Conservation (phyloP, 2,888 invertebrate genomes). For the Erebia epiphron region DNA sequence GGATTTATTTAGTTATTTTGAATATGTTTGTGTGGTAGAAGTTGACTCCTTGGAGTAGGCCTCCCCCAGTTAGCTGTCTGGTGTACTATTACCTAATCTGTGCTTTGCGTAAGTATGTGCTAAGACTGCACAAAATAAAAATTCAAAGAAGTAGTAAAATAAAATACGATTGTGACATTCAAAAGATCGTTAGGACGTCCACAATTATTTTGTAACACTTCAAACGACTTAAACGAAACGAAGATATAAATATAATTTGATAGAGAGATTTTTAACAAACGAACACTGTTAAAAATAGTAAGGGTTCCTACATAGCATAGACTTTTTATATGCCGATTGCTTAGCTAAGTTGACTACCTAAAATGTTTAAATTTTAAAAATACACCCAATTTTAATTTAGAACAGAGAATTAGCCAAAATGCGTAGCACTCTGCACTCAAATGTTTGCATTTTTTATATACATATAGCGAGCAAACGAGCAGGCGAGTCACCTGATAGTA, state of each 20-base stretch:
- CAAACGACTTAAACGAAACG: constrained; percentile 14
- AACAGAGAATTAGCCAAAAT: too few species aligned
- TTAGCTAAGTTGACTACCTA: background rate
- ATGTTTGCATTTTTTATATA: too few species aligned
- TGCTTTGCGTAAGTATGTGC: background rate
- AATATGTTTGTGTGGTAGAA: too few species aligned
- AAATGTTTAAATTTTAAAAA: too few species aligned
- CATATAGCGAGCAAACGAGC: too few species aligned
- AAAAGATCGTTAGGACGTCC: constrained; percentile 7
- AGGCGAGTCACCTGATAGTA: too few species aligned
- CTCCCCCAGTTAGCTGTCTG: too few species aligned
- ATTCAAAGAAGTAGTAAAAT: background rate
- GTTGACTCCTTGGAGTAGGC: too few species aligned
- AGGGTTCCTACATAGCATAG: background rate
- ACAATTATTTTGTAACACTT: constrained; percentile 15
- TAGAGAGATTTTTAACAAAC: constrained; percentile 7
- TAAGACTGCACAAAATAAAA: background rate
- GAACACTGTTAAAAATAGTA: constrained; percentile 4
- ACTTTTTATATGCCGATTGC: background rate
- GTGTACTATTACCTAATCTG: background rate
- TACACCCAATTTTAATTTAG: too few species aligned
- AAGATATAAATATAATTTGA: constrained; percentile 12
- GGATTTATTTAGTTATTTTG: too few species aligned
- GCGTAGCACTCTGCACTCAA: too few species aligned
- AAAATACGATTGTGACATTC: background rate